phyloP scores from a whole-genome alignment of 2,113 vertebrate species.

The Chaetorhynchus papuensis region DNA sequence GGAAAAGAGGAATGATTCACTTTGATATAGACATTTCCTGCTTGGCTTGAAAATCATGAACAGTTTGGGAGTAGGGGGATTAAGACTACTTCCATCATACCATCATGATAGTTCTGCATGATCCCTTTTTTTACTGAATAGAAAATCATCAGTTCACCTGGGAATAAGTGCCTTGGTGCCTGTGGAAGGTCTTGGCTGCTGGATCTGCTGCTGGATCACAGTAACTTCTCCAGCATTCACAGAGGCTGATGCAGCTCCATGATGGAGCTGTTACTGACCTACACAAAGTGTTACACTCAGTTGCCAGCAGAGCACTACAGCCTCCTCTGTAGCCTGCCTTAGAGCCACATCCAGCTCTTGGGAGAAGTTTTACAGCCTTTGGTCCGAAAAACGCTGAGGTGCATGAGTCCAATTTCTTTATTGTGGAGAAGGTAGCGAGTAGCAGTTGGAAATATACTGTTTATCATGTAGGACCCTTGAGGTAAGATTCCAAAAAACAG shows the following conservation, averaged over 20 bases:
- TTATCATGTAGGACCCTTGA: neutral
- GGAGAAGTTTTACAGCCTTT: neutral
- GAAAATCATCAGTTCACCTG: neutral
- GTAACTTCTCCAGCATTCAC: neutral
- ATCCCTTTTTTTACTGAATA: neutral
- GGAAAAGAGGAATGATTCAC: neutral
- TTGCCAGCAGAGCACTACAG: neutral
- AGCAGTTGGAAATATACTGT: neutral
- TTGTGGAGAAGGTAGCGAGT: neutral
- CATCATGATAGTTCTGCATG: neutral
- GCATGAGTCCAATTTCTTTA: rapidly evolving
- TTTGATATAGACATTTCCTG: neutral
- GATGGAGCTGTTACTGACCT: neutral
- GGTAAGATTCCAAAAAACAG: neutral
- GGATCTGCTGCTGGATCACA: neutral
- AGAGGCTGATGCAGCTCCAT: neutral
- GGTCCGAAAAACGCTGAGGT: neutral
- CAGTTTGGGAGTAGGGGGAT: neutral
- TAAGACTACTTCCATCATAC: neutral
- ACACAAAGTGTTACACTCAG: rapidly evolving
- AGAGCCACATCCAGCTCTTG: neutral
- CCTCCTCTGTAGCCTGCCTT: neutral
- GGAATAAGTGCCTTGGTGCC: neutral
- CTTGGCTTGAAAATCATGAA: neutral
- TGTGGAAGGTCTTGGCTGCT: neutral